phyloP scores from a whole-genome alignment of 2,888 invertebrate genomes.

The Cosmorhoe ocellata region DNA sequence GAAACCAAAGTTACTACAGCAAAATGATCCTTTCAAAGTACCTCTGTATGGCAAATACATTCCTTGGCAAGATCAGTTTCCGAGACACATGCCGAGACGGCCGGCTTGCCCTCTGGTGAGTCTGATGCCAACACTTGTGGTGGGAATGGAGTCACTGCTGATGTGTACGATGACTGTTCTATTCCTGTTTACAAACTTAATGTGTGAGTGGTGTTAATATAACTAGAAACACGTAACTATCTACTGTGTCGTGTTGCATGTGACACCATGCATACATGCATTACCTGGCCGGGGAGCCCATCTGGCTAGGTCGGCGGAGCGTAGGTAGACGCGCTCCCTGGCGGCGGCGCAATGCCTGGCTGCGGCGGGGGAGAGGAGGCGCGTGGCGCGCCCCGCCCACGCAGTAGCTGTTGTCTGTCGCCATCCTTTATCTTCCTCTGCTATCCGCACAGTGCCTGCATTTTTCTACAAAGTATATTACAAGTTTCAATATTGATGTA shows the following conservation, averaged over 20 bases:
- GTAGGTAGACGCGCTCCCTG: slow-evolving; percentile 87
- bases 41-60: slow-evolving; percentile 93
- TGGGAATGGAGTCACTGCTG: slow-evolving; percentile 88
- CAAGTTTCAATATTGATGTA: not conserved
- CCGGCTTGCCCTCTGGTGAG: slow-evolving; percentile 57
- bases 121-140: slow-evolving; percentile 65
- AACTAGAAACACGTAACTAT: not conserved
- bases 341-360: slow-evolving; percentile 90
- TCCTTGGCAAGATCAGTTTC: slow-evolving; percentile 87
- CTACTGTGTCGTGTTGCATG: no score
- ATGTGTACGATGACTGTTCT: slow-evolving; percentile 87
- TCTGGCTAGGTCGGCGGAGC: slow-evolving; percentile 89
- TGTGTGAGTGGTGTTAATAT: no score
- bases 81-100: slow-evolving; percentile 83
- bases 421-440: slow-evolving; percentile 94
- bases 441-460: slow-evolving; percentile 92
- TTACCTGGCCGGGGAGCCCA: slow-evolving; percentile 91
- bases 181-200: slow-evolving; percentile 81
- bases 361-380: slow-evolving; percentile 81
- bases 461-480: slow-evolving; percentile 78
- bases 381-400: slow-evolving; percentile 88
- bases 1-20: no score
- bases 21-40: slow-evolving; percentile 3
- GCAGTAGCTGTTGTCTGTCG: slow-evolving; percentile 93
- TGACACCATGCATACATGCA: no score